Evolutionary conservation across 2,113 vertebrate genomes (phyloP).

Genomic region (Nestor notabilis): DNA sequence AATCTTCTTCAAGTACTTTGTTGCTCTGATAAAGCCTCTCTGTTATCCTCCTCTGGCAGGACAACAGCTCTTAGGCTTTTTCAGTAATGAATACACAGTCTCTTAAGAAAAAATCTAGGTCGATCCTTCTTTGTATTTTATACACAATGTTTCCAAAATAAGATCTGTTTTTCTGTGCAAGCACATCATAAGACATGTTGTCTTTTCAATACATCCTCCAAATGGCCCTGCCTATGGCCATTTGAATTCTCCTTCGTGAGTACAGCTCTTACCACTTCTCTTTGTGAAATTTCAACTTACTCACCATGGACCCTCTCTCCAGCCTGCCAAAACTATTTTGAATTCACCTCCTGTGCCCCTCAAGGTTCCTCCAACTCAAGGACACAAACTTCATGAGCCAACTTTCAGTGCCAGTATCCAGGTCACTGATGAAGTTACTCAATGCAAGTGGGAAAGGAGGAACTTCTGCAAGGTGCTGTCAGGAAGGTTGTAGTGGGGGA

Average conservation of each 20-base stretch:
- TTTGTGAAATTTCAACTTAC: background rate
- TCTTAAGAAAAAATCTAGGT: constrained; percentile 13
- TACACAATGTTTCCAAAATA: background rate
- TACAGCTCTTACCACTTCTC: background rate
- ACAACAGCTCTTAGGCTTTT: background rate
- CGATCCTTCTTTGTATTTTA: background rate
- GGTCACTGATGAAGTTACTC: background rate
- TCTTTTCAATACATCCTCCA: background rate
- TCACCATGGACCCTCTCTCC: background rate
- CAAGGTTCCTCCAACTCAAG: background rate
- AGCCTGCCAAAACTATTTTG: background rate
- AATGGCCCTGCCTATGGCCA: background rate
- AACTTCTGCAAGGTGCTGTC: background rate
- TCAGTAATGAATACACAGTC: background rate
- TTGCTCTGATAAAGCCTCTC: constrained; percentile 17
- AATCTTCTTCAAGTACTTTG: background rate
- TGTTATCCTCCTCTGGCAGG: background rate
- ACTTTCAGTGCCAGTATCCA: background rate
- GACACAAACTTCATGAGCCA: background rate
- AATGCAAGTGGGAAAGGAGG: background rate
- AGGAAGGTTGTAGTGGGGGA: background rate
- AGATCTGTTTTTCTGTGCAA: background rate
- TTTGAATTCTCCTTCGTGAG: background rate
- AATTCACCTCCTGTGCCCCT: background rate
- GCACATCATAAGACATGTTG: background rate